Evolutionary conservation across 2,888 invertebrate genomes (phyloP).

Genomic region (Epinotia bilunana): DNA sequence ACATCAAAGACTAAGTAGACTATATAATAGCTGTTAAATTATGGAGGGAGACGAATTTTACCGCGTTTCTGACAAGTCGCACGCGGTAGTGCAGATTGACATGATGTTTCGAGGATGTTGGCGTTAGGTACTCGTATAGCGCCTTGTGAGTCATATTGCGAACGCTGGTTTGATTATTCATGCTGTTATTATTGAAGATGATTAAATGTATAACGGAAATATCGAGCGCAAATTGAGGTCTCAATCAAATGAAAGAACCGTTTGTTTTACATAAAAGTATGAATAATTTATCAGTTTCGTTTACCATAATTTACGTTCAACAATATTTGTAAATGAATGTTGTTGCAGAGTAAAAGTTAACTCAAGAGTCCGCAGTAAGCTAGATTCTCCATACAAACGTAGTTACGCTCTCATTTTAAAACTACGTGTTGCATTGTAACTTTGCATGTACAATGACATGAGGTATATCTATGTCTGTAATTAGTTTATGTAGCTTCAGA

Average conservation of each 20-base stretch:
- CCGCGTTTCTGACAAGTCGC: constrained; percentile 48
- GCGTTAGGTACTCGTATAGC: constrained; percentile 3
- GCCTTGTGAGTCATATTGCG: constrained; percentile 29
- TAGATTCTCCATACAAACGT: too few species aligned
- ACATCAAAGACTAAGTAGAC: constrained; percentile 65
- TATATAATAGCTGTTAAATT: constrained; percentile 59
- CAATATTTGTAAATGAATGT: not conserved
- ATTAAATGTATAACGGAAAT: constrained; percentile 30
- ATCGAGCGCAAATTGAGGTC: constrained; percentile 12
- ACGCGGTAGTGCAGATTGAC: constrained; percentile 44
- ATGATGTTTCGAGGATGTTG: constrained; percentile 36
- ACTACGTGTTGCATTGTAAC: too few species aligned
- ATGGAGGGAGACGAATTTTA: constrained; percentile 49
- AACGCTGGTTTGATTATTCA: constrained; percentile 30
- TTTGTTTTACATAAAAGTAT: constrained; percentile 6
- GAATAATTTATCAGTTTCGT: not conserved
- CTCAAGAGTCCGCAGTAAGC: too few species aligned
- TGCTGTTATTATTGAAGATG: constrained; percentile 27
- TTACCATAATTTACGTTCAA: not conserved
- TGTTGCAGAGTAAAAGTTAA: not conserved
- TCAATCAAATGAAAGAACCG: constrained; percentile 13
- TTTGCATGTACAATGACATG: too few species aligned
- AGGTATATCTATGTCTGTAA: too few species aligned
- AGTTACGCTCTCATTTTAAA: too few species aligned
- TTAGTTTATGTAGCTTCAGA: too few species aligned